Evolutionary conservation across 2,797 vertebrate genomes (phyloP).

Genomic region (Loris lydekkerianus): DNA sequence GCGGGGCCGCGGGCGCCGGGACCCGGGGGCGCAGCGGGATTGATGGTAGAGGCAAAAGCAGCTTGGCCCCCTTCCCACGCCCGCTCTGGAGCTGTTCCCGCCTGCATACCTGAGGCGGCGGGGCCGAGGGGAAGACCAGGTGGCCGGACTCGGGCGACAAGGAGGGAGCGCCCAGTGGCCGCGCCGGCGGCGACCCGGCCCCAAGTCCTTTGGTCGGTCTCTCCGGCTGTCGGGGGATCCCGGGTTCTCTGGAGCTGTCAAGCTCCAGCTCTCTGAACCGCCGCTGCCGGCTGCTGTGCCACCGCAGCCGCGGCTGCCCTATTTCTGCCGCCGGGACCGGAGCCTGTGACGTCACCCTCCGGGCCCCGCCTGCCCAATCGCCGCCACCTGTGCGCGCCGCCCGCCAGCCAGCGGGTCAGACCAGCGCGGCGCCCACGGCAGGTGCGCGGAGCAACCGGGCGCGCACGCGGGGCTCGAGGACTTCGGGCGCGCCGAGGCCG

Average conservation of each 20-base stretch:
- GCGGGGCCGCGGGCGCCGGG: background rate
- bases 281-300: slow-evolving; percentile 71
- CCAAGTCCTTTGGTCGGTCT: slow-evolving; percentile 45
- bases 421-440: slow-evolving; percentile 51
- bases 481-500: background rate
- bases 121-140: slow-evolving; percentile 65
- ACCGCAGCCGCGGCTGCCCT: slow-evolving; percentile 91
- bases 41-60: slow-evolving; percentile 65
- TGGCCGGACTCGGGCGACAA: background rate
- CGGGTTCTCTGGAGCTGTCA: slow-evolving; percentile 4
- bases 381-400: slow-evolving; percentile 89
- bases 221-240: slow-evolving; percentile 38
- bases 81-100: background rate
- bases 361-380: slow-evolving; percentile 90
- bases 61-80: background rate
- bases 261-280: slow-evolving; percentile 50
- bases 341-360: slow-evolving; percentile 94
- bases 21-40: background rate
- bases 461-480: slow-evolving; percentile 35
- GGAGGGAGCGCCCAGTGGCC: slow-evolving; percentile 42
- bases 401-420: slow-evolving; percentile 55
- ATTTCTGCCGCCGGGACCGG: slow-evolving; percentile 93
- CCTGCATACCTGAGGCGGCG: slow-evolving; percentile 74
- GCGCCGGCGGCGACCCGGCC: background rate
- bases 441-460: slow-evolving; percentile 62